These are phyloP conservation scores for Hartigia nigra DNA, from an alignment of 2,888 invertebrate genomes.

Conservation along the genomic window DNA sequence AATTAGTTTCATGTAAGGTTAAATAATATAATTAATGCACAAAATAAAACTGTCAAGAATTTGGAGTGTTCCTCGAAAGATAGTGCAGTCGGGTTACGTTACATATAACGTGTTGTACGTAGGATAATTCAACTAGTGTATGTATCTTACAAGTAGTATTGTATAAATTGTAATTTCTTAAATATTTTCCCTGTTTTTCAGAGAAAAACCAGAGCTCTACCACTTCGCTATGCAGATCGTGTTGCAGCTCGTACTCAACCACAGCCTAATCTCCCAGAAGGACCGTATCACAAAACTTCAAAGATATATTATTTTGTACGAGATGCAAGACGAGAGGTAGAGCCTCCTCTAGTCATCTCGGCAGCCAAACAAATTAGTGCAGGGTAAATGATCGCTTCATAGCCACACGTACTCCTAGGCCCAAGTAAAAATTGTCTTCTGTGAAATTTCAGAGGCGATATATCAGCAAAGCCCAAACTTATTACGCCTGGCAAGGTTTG, in stretches of 20 bases:
- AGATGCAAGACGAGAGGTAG: constrained; percentile 84
- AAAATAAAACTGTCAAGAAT: background rate
- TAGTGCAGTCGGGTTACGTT: background rate
- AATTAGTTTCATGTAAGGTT: background rate
- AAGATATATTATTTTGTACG: constrained; percentile 87
- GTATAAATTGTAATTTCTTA: background rate
- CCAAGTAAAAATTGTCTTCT: constrained; percentile 9
- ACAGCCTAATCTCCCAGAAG: constrained; percentile 83
- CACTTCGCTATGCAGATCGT: constrained; percentile 75
- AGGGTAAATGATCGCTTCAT: constrained; percentile 58
- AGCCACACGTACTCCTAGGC: background rate
- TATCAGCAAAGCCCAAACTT: constrained; percentile 46
- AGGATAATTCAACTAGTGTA: too few relatives aligned
- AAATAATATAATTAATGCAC: background rate
- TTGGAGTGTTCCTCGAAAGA: background rate
- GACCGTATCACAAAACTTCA: constrained; percentile 81
- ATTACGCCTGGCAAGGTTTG: constrained; percentile 72
- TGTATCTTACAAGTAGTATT: background rate
- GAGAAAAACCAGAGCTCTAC: constrained; percentile 72
- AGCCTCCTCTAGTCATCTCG: constrained; percentile 74
- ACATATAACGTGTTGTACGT: too few relatives aligned
- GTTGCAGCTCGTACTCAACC: constrained; percentile 83
- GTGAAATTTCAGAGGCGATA: constrained; percentile 46
- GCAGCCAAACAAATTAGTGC: constrained; percentile 63
- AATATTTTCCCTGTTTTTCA: constrained; percentile 56